These are phyloP conservation scores for Halichoerus grypus DNA, from an alignment of 2,113 vertebrate genomes.

Conservation along the genomic window DNA sequence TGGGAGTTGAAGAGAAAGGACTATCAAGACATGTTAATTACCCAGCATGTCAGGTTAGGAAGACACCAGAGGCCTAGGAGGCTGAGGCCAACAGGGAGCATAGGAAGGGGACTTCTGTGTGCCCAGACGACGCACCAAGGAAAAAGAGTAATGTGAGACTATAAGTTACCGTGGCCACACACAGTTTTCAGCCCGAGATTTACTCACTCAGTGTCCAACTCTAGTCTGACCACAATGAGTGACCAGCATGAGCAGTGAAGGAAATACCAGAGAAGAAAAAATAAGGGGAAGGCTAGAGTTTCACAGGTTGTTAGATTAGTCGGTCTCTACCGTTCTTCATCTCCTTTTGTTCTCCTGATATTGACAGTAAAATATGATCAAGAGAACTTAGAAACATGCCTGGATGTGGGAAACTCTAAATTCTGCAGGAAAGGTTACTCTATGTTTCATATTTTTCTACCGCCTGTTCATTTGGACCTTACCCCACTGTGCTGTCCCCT, in stretches of 20 bases:
- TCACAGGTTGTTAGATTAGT: neutral
- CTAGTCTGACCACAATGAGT: neutral
- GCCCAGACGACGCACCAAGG: neutral
- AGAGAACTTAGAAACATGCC: neutral
- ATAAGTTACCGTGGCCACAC: neutral
- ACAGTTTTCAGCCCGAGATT: neutral
- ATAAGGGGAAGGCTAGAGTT: neutral
- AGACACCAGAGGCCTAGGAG: neutral
- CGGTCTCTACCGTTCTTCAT: neutral
- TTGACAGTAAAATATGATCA: neutral
- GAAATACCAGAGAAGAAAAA: neutral
- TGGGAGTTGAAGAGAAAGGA: neutral
- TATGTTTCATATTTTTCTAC: neutral
- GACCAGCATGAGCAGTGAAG: neutral
- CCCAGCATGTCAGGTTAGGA: neutral
- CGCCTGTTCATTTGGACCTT: neutral
- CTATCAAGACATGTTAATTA: neutral
- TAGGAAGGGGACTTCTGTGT: neutral
- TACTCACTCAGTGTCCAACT: neutral
- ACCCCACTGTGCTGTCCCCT: fast-evolving
- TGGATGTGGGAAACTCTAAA: neutral
- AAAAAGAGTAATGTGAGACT: neutral
- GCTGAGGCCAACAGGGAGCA: neutral
- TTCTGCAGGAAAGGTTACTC: neutral
- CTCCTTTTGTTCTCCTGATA: neutral